Evolutionary conservation across 2,797 vertebrate species (phyloP), one percentile per base, ranked within the genome.

Genomic region (Trachurus trachurus): DNA sequence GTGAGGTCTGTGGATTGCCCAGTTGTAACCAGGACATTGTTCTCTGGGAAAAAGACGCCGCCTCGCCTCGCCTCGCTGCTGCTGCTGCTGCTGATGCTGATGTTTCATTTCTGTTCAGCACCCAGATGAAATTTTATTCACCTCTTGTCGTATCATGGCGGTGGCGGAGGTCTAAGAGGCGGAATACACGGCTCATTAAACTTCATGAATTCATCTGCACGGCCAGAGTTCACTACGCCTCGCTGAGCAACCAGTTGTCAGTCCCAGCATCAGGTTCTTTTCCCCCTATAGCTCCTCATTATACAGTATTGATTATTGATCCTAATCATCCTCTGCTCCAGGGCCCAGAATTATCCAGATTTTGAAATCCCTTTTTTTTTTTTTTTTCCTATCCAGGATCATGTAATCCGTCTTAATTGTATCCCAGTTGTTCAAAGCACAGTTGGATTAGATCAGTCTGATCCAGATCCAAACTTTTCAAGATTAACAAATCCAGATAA

Each of bases 1-100:
- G 62, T 74, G 81, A 76, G 81, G 75, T 74, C 74, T 85, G 86
- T 70, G 74, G 80, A 87, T 37, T 47, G 11, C 52, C 70, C 74
- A 52, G 71, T 42, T 26, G 31, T 10, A 64, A 59, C 78, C 75
- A 79, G 69, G 40, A 77, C 66, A 69, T 74, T 65, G 66, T 79
- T 81, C 17, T 66, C 63, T 71, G 53, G 67, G 65, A 68, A 68
- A 57, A 61, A 26, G 26, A 26, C 26, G 26, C 26, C 26, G 21
- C 6, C 3, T 11, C 65, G 73, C 49, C 26, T 26, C 26, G 26
- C n/a, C n/a, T 26, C 26, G 26, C 26, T 26, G 26, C 26, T 26
- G 26, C 26, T 26, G 26, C 26, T 26, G 26, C 26, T 26, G 26
- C 26, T 26, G 26, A 1, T 72, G 70, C 45, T 44, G 31, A 66